A percentile compares a stretch with the other conserved stretches of the same genome.
phyloP scores from a whole-genome alignment of 2,797 vertebrate species.

The Lemur catta region DNA sequence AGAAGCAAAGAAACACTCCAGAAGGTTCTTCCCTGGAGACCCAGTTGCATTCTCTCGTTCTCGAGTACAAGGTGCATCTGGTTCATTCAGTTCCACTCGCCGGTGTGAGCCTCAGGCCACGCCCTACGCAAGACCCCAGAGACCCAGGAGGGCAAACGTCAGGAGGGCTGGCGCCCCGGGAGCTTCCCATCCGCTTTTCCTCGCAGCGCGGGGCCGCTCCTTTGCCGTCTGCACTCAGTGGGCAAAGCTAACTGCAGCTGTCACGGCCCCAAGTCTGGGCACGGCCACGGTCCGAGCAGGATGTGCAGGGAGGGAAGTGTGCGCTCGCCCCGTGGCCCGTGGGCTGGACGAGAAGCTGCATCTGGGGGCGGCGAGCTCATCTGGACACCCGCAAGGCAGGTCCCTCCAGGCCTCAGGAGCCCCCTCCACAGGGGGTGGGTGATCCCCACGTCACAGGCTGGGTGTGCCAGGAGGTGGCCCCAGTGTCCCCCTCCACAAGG shows the following conservation, averaged over 20 bases:
- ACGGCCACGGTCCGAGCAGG: background rate
- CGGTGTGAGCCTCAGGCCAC: fast-evolving
- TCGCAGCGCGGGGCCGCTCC: fast-evolving
- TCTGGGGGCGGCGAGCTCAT: background rate
- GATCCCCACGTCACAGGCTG: background rate
- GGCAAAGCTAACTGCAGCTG: no score
- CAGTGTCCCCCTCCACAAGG: background rate
- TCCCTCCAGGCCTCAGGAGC: background rate
- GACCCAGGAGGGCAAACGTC: background rate
- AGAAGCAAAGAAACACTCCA: background rate
- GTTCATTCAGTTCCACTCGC: fast-evolving
- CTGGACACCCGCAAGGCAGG: background rate
- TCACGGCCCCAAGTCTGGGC: no score
- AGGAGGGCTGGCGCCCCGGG: fast-evolving
- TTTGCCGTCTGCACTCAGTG: no score
- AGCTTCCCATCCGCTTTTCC: fast-evolving
- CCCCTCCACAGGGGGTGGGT: background rate
- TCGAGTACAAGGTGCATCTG: background rate
- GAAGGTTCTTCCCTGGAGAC: fast-evolving
- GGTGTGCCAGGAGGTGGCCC: background rate
- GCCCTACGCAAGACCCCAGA: fast-evolving
- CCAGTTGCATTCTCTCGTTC: background rate
- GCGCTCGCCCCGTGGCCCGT: fast-evolving
- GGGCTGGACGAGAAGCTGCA: background rate
- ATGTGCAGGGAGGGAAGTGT: background rate